Conservation (phyloP, 1,140 invertebrate species). For the Coelopa frigida region DNA sequence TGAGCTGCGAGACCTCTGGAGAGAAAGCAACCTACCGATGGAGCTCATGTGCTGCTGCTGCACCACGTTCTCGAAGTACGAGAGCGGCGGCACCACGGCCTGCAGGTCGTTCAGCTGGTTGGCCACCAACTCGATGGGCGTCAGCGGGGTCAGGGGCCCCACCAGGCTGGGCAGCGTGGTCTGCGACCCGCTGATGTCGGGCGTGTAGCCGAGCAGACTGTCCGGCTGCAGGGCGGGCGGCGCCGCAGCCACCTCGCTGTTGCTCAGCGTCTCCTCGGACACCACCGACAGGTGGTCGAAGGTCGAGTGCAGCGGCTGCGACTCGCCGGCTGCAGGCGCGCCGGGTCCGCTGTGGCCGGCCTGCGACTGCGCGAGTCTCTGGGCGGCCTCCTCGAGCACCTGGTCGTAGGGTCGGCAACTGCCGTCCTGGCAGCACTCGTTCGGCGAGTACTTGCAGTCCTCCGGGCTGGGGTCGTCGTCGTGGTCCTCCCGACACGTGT, state of each 20-base stretch:
- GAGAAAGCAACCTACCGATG: conserved; percentile 11
- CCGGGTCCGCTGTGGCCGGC: not conserved
- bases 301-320: conserved; percentile 13
- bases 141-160: conserved; percentile 33
- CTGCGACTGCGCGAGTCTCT: not conserved
- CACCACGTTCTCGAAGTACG: conserved; percentile 42
- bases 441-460: too few species aligned
- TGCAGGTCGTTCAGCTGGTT: conserved; percentile 41
- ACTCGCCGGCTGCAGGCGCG: conserved; percentile 19
- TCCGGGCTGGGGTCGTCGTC: conserved; percentile 34
- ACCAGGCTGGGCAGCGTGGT: conserved; percentile 35
- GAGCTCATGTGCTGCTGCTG: conserved; percentile 27
- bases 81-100: conserved; percentile 34
- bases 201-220: conserved; percentile 21
- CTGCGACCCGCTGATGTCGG: conserved; percentile 30
- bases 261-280: conserved; percentile 58
- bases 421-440: conserved; percentile 37
- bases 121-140: conserved; percentile 37
- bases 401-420: conserved; percentile 15
- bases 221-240: conserved; percentile 24
- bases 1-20: too few species aligned
- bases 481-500: conserved; percentile 43
- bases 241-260: conserved; percentile 44
- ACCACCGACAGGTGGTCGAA: conserved; percentile 70
- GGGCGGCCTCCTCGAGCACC: not conserved